Conservation (phyloP, 1,140 invertebrate genomes). For the Adelges cooleyi region DNA sequence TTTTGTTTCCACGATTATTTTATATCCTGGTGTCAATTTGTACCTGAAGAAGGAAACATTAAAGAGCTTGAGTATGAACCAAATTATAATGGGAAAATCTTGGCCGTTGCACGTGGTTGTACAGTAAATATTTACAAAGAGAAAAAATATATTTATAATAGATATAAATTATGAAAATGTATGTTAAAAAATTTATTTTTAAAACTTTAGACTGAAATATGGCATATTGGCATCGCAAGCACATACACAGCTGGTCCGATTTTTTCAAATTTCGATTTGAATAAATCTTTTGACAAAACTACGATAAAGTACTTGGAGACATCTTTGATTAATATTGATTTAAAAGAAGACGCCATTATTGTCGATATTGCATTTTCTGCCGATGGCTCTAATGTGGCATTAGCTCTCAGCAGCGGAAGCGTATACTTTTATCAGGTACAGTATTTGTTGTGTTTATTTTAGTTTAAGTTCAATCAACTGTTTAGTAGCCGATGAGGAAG, state of each 20-base stretch:
- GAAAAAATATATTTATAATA: no score
- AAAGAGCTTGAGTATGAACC: neutral
- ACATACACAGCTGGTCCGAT: neutral
- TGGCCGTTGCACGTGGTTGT: neutral
- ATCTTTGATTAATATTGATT: conserved; percentile 31
- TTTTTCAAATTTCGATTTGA: neutral
- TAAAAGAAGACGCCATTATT: conserved; percentile 39
- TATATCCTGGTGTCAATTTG: conserved; percentile 22
- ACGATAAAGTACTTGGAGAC: neutral
- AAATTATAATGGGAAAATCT: conserved; percentile 11
- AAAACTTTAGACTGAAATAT: conserved; percentile 19
- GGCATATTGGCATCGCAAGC: conserved; percentile 3
- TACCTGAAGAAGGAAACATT: neutral
- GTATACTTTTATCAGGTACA: conserved; percentile 79
- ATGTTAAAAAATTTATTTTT: neutral
- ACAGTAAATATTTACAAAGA: neutral
- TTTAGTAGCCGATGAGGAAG: no score
- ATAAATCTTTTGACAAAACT: neutral
- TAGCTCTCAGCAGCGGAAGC: conserved; percentile 72
- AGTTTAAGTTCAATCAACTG: no score
- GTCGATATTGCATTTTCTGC: conserved; percentile 82
- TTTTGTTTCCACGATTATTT: neutral
- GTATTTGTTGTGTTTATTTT: no score
- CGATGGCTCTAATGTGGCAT: conserved; percentile 83
- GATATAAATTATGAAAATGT: no score